Conservation (phyloP, 37 sponge, comb jelly and placozoan genomes). For the Petrosia ficiformis region DNA sequence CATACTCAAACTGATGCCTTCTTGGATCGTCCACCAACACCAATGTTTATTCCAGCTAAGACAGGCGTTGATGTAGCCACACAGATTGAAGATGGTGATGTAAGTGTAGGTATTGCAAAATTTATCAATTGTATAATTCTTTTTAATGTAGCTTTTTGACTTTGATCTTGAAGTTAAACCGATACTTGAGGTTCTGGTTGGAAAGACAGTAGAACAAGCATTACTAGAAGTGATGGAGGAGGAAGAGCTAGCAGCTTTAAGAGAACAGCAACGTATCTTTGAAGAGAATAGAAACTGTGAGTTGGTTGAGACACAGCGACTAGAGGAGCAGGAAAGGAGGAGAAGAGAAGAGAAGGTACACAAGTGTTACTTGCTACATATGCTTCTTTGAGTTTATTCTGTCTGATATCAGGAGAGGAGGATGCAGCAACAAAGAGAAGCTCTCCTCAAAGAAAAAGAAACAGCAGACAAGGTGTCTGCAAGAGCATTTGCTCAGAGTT, state of each 20-base stretch:
- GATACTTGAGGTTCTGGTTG: conserved; percentile 97
- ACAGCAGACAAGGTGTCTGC: conserved; percentile 96
- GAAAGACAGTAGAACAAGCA: conserved; percentile 98
- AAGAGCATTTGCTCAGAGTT: conserved; percentile 96
- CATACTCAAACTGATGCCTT: conserved; percentile 97
- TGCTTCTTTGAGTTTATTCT: conserved; percentile 1
- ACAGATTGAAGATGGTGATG: conserved; percentile 97
- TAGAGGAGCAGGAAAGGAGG: conserved; percentile 96
- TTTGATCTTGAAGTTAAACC: conserved; percentile 95
- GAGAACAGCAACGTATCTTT: conserved; percentile 91
- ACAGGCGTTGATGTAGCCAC: conserved; percentile 92
- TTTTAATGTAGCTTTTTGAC: conserved; percentile 86
- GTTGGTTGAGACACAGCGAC: conserved; percentile 93
- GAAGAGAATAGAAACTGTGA: conserved; percentile 96
- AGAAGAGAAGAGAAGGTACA: conserved; percentile 85
- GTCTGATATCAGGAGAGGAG: conserved; percentile 61
- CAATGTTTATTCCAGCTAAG: conserved; percentile 96
- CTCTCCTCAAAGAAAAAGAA: conserved; percentile 87
- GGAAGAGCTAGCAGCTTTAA: conserved; percentile 89
- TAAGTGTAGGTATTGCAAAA: conserved; percentile 35
- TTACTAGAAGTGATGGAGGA: conserved; percentile 99
- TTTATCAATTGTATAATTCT: neutral
- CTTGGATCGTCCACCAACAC: conserved; percentile 95
- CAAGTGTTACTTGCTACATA: neutral
- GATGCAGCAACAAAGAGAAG: conserved; percentile 88